These are phyloP conservation scores for Esox niger DNA, from an alignment of 2,113 vertebrate species.

Conservation along the genomic window DNA sequence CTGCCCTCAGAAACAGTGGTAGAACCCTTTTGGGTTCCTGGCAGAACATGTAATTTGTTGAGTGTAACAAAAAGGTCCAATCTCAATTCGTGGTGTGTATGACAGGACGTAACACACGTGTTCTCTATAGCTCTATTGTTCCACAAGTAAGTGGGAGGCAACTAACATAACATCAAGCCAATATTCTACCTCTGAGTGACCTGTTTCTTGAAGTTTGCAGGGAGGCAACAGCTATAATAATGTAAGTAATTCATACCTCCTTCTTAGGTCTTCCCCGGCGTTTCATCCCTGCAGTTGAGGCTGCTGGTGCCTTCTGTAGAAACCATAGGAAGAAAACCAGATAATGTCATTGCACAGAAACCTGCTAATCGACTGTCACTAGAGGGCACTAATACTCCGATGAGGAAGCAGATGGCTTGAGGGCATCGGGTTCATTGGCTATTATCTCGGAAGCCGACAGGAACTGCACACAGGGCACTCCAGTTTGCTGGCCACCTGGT, in stretches of 20 bases:
- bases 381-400: slow-evolving; percentile 58
- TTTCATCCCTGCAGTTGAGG: slow-evolving; percentile 81
- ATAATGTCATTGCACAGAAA: neutral
- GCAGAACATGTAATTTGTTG: too few species aligned
- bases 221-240: neutral
- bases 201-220: too few species aligned
- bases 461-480: slow-evolving; percentile 73
- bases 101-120: too few species aligned
- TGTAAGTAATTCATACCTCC: slow-evolving; percentile 71
- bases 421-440: slow-evolving; percentile 77
- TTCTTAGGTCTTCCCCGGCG: slow-evolving; percentile 95
- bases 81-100: too few species aligned
- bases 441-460: slow-evolving; percentile 77
- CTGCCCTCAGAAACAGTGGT: too few species aligned
- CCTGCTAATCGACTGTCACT: slow-evolving; percentile 42
- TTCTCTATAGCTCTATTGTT: too few species aligned
- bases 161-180: neutral
- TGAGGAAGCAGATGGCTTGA: slow-evolving; percentile 48
- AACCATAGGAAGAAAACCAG: slow-evolving; percentile 15
- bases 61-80: too few species aligned
- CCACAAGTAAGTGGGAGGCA: too few species aligned
- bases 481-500: slow-evolving; percentile 78
- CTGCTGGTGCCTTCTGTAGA: slow-evolving; percentile 81
- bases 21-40: too few species aligned
- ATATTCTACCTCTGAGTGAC: too few species aligned